Base-by-base conservation (phyloP, 1,140 invertebrate species). In the Dendrolimus punctatus region DNA sequence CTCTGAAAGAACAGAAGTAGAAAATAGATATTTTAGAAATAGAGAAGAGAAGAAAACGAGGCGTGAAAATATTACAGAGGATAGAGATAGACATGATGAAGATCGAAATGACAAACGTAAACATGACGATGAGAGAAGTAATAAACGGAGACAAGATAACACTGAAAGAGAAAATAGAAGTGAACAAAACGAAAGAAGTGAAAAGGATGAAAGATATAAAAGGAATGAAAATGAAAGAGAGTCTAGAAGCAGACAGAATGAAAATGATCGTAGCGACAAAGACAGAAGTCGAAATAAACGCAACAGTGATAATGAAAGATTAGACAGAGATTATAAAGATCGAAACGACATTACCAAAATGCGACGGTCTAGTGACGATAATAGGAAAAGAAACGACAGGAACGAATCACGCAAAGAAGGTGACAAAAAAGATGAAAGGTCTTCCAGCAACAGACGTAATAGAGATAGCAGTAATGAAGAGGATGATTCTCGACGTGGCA, bases 301-400 rank as follows among this genome's bases (percentile, higher is more conserved):
- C 39, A 42, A 46, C 10, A 55, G 40, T 4, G 46, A 70, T 37
- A 52, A 57, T n/a, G 40, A 63, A 46, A 45, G 57, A 52, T 53
- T 45, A 49, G 44, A 60, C 8, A 54, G 50, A 6, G 10, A 58
- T 51, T 37, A 46, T 43, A 52, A 48, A 51, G 46, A 46, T 39
- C 49, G 60, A n/a, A 45, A 50, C 10, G 46, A 23, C 23, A 3
- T 23, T 23, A 23, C 23, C 23, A 23, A 23, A 23, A 23, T 23
- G 23, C 23, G 23, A 23, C 23, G 23, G 23, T 23, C 23, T 23
- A 23, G 23, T 23, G 23, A 23, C 23, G 23, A 23, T 23, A 23
- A 23, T 23, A 23, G 3, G 23, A 23, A 23, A 23, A 23, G 23
- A 23, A 23, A 3, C 23, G 23, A 23, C 23, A 23, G 23, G 23